Base-by-base conservation (phyloP, 2,888 invertebrate genomes). In the Xanthia togata region DNA sequence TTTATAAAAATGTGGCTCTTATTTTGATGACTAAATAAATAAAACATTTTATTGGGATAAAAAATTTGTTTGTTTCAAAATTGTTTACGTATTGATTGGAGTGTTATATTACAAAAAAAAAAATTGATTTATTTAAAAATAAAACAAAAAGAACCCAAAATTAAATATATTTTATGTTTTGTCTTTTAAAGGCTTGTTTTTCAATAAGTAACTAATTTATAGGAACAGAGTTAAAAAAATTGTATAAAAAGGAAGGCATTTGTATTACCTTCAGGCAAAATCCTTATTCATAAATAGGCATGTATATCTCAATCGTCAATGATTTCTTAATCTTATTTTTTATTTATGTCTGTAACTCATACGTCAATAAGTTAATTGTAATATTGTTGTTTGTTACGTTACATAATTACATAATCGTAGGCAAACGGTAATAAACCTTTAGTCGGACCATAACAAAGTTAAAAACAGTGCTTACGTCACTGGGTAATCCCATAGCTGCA, bases 321-420 rank as follows among this genome's bases (percentile, higher is more conserved):
- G 23, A 44, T 59, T 35, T 9, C 1, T 12, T n/a, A 31, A 62
- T 2, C 9, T 11, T 8, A 8, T 23, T 38, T 26, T 50, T 62
- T 17, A 9, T 31, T 20, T 38, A 41, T 9, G n/a, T 41, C 35
- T 59, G 57, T 70, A 50, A 60, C 53, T 23, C 26, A 50, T 63
- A 67, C 71, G 71, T 84, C 81, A 81, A 41, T 23, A 69, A 60
- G 38, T 31, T 64, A 83, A 73, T 76, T 62, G 57, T 31, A 59
- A 35, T 73, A 62, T 82, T 79, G 62, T 82, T 78, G 57, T 65
- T 78, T 67, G 63, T 80, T 62, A 53, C 35, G 11, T 81, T 73
- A 41, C 14, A 41, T 82, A 71, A 84, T 71, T 26, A 53, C n/a
- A 26, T 63, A 81, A 79, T 70, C 23, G 55, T 68, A 59, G 44